Base-by-base conservation (phyloP, 2,888 invertebrate species). In the Spatulosminthurus flaviceps region DNA sequence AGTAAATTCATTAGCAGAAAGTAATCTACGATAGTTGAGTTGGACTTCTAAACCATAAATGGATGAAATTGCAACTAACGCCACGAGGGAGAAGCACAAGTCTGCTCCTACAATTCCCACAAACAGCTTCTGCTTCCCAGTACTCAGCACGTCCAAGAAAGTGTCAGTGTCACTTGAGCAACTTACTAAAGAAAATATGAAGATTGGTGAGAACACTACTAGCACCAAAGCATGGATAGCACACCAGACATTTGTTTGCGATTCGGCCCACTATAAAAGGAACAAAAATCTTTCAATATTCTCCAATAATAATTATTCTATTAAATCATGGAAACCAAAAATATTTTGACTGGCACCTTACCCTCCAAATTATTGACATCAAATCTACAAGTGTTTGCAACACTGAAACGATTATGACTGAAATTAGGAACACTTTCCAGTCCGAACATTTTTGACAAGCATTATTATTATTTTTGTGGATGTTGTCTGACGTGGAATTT, bases 161-260 rank as follows among this genome's bases (percentile, higher is more conserved):
- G 7, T 28, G 2, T 29, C 19, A 7, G 1, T 21, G 9, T 29
- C 41, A 21, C n/a, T 1, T 5, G 19, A 1, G 13, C 29, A 16
- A 21, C 42, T 41, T 21, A 4, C 7, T 0, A 42, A n/a, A 11
- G 41, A 28, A 16, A 70, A 41, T 7, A 70, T 11, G 22, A 70
- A 21, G n/a, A 70, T 21, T 4, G 70, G 70, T 2, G 21, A 2
- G 21, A 70, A 22, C 4, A 2, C 34, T 26, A 70, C 70, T 7
- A 70, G 21, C n/a, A 70, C n/a, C 34, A 29, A 42, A 11, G 2
- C 21, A 24, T 70, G 70, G 28, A 22, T 41, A 0, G 70, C 70
- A 70, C 70, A 70, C 70, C 70, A 70, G 5, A 70, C n/a, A 21
- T 70, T 70, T 22, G 70, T 34, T 34, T 41, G 34, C 1, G 51